Conservation (phyloP, 2,888 invertebrate genomes). For the Philereme vetulata region DNA sequence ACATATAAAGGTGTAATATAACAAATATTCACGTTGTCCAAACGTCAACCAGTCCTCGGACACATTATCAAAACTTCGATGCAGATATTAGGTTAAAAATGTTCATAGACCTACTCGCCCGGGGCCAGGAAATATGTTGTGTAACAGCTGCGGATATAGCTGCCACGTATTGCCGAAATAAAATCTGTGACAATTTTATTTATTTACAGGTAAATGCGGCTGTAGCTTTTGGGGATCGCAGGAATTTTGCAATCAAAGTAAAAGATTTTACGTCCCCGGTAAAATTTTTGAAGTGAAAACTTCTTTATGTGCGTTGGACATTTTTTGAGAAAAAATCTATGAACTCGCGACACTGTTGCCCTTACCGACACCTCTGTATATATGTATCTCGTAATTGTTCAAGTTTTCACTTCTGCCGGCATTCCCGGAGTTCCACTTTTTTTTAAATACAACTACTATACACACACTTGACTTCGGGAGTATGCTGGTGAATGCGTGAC, state of each 20-base stretch:
- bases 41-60: conserved; percentile 1
- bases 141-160: conserved; percentile 21
- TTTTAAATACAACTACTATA: too few species aligned
- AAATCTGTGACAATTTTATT: conserved; percentile 23
- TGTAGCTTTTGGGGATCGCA: background rate
- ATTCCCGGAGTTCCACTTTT: too few species aligned
- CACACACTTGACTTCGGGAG: too few species aligned
- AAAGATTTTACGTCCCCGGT: background rate
- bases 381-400: too few species aligned
- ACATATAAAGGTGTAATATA: too few species aligned
- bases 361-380: too few species aligned
- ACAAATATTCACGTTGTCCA: background rate
- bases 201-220: conserved; percentile 1
- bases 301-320: too few species aligned
- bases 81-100: conserved; percentile 15
- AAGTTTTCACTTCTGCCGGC: too few species aligned
- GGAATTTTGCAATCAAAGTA: background rate
- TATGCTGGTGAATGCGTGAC: too few species aligned
- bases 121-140: conserved; percentile 20
- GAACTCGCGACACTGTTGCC: too few species aligned
- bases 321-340: too few species aligned
- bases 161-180: conserved; percentile 26
- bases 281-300: too few species aligned
- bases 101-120: conserved; percentile 9
- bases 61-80: conserved; percentile 8